Conservation (phyloP, 2,113 vertebrate genomes). For the Puffinus mauretanicus region DNA sequence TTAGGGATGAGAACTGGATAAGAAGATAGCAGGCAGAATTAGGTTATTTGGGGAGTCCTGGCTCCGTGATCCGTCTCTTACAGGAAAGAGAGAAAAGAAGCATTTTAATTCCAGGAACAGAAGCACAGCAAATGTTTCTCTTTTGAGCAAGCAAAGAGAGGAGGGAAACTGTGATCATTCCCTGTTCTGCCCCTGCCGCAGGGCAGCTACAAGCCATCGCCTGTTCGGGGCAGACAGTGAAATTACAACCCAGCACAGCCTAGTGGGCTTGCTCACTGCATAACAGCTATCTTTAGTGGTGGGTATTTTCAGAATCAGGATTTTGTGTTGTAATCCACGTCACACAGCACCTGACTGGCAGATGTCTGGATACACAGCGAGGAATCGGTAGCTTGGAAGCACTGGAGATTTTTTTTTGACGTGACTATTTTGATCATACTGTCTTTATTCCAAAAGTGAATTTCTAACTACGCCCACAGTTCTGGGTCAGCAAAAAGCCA, state of each 20-base stretch:
- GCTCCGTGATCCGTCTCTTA: background rate
- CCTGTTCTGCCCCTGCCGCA: background rate
- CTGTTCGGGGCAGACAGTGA: background rate
- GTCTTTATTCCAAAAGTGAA: background rate
- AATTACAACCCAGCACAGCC: background rate
- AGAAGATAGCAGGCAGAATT: background rate
- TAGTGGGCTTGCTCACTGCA: background rate
- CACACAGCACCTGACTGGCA: slow-evolving; percentile 44
- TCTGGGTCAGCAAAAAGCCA: background rate
- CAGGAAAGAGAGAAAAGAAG: background rate
- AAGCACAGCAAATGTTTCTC: background rate
- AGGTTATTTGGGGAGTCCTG: background rate
- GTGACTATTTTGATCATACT: background rate
- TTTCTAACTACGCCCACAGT: background rate
- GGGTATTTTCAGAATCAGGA: slow-evolving; percentile 35
- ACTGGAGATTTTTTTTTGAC: background rate
- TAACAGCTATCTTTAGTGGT: background rate
- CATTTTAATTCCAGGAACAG: background rate
- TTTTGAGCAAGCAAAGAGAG: background rate
- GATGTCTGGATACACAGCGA: background rate
- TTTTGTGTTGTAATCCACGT: background rate
- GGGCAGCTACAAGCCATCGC: background rate
- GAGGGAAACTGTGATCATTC: background rate
- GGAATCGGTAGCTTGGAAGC: background rate
- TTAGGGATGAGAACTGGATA: background rate